phyloP scores from a whole-genome alignment of 35 echinoderm and acorn worm genomes.

The Ophiothrix spiculata region DNA sequence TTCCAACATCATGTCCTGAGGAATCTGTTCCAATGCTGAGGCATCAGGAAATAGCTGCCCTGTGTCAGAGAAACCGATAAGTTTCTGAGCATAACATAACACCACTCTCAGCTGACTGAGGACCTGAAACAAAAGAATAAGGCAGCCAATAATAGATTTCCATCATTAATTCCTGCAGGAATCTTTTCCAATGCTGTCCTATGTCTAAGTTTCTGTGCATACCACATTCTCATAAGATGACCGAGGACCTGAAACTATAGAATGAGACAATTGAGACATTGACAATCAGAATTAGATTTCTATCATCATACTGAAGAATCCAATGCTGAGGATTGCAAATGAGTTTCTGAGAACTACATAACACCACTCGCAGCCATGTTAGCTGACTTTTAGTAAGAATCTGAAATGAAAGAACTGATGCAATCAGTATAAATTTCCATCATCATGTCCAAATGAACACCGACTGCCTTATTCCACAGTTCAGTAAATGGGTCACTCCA shows the following conservation, averaged over 20 bases:
- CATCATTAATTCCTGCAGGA: not conserved
- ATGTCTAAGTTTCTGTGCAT: too few species aligned
- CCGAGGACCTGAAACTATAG: too few species aligned
- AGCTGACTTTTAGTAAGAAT: too few species aligned
- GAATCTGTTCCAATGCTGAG: constrained; percentile 57
- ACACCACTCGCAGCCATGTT: constrained; percentile 69
- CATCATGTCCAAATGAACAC: too few species aligned
- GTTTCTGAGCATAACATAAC: constrained; percentile 77
- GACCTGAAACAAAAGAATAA: constrained; percentile 20
- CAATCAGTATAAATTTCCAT: too few species aligned
- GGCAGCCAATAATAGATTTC: not conserved
- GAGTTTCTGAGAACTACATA: constrained; percentile 78
- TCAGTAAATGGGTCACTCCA: too few species aligned
- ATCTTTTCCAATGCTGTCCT: too few species aligned
- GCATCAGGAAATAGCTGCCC: constrained; percentile 73
- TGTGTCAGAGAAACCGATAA: constrained; percentile 66
- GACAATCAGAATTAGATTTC: too few species aligned
- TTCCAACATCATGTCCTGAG: constrained; percentile 68
- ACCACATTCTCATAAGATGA: too few species aligned
- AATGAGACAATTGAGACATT: too few species aligned
- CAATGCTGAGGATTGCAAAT: constrained; percentile 39
- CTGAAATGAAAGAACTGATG: too few species aligned
- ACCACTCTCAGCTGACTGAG: constrained; percentile 78
- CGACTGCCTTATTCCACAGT: too few species aligned
- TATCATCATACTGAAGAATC: constrained; percentile 69